A percentile compares a stretch with the other conserved stretches of the same genome.
Conservation (phyloP, 2,888 invertebrate species). For the Trichopoda pennipes region DNA sequence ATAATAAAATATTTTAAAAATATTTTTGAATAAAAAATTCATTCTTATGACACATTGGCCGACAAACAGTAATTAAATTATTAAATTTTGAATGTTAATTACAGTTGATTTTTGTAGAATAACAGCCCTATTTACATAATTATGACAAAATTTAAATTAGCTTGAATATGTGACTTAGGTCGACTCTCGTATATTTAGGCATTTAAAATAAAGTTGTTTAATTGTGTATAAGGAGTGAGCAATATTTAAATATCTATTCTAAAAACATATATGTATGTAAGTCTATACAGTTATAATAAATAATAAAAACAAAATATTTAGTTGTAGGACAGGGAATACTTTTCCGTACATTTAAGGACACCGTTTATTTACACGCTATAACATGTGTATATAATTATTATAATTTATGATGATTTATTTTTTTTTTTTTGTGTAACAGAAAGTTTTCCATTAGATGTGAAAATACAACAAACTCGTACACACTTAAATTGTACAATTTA, state of each 20-base stretch:
- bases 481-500: constrained; percentile 20
- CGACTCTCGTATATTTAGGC: too few relatives aligned
- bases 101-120: too few relatives aligned
- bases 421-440: constrained; percentile 26
- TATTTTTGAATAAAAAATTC: too few relatives aligned
- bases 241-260: neutral
- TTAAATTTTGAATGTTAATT: too few relatives aligned
- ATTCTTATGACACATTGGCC: too few relatives aligned
- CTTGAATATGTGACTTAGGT: too few relatives aligned
- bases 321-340: neutral
- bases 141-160: too few relatives aligned
- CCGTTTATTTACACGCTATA: constrained; percentile 59
- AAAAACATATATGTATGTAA: too few relatives aligned
- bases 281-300: neutral
- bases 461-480: constrained; percentile 30
- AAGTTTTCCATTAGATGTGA: constrained; percentile 20
- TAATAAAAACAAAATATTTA: neutral
- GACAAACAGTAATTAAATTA: too few relatives aligned
- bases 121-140: too few relatives aligned
- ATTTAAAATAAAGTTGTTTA: neutral
- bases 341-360: constrained; percentile 51
- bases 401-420: constrained; percentile 68
- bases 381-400: constrained; percentile 65
- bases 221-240: neutral
- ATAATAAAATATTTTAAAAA: too few relatives aligned